These are phyloP conservation scores for Asarcornis scutulata DNA, from an alignment of 2,113 vertebrate genomes.

Conservation along the genomic window DNA sequence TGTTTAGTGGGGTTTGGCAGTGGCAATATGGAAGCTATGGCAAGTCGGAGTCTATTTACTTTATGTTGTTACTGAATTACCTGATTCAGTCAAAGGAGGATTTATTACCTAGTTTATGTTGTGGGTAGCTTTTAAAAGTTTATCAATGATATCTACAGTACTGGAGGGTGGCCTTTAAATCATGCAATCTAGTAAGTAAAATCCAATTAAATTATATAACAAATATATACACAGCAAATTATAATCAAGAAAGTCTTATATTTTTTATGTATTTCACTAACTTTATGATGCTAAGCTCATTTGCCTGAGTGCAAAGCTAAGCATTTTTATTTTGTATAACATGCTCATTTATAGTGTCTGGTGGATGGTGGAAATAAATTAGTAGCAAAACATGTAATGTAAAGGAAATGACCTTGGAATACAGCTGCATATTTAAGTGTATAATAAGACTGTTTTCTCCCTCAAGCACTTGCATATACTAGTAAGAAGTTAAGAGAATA, in stretches of 20 bases:
- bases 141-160: neutral
- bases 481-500: neutral
- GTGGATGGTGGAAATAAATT: neutral
- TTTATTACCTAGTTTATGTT: neutral
- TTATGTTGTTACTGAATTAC: neutral
- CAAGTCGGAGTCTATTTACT: neutral
- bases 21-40: neutral
- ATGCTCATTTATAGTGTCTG: neutral
- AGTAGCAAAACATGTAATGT: neutral
- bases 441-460: neutral
- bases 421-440: neutral
- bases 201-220: neutral
- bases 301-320: neutral
- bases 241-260: neutral
- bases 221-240: neutral
- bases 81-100: neutral
- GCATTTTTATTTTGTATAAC: neutral
- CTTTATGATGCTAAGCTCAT: neutral
- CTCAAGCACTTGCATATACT: neutral
- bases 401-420: neutral
- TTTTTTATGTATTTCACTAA: neutral
- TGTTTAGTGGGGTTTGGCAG: neutral
- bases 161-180: neutral
- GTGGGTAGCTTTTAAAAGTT: neutral
- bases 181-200: neutral